Percentiles rank a stretch among this genome's conserved stretches.
phyloP scores from a whole-genome alignment of 2,113 vertebrate species.

The Propithecus coquereli region DNA sequence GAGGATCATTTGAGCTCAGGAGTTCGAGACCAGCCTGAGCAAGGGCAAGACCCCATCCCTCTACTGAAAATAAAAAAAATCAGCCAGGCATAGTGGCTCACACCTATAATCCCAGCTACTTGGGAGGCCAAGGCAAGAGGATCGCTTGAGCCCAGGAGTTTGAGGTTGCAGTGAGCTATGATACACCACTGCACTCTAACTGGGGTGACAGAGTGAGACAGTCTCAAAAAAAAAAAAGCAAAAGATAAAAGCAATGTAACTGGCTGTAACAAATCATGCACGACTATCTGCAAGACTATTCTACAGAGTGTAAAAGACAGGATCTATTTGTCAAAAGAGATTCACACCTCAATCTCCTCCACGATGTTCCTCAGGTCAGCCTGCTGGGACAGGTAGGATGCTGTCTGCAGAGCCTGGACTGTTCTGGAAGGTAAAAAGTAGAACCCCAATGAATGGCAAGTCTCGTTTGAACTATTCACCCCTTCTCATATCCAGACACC shows the following conservation, averaged over 20 bases:
- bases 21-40: too few relatives aligned
- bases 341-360: conserved; percentile 96
- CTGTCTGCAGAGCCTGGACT: conserved; percentile 91
- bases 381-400: conserved; percentile 94
- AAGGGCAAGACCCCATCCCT: too few relatives aligned
- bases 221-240: not conserved
- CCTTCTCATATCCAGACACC: not conserved
- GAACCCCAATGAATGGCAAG: conserved; percentile 61
- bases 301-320: not conserved
- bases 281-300: not conserved
- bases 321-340: not conserved
- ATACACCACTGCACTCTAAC: too few relatives aligned
- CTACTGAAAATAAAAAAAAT: too few relatives aligned
- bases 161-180: too few relatives aligned
- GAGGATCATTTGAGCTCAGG: too few relatives aligned
- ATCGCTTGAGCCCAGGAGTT: too few relatives aligned
- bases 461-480: not conserved
- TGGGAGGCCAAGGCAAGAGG: too few relatives aligned
- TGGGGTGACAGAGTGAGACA: too few relatives aligned
- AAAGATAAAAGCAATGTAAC: not conserved
- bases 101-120: too few relatives aligned
- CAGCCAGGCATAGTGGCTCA: too few relatives aligned
- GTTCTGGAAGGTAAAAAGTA: conserved; percentile 83
- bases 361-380: conserved; percentile 93
- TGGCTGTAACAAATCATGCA: not conserved